Percentiles rank a stretch among this genome's conserved stretches.
Evolutionary conservation across 1,140 invertebrate species (phyloP).

Genomic region (Lanistes nyassanus): DNA sequence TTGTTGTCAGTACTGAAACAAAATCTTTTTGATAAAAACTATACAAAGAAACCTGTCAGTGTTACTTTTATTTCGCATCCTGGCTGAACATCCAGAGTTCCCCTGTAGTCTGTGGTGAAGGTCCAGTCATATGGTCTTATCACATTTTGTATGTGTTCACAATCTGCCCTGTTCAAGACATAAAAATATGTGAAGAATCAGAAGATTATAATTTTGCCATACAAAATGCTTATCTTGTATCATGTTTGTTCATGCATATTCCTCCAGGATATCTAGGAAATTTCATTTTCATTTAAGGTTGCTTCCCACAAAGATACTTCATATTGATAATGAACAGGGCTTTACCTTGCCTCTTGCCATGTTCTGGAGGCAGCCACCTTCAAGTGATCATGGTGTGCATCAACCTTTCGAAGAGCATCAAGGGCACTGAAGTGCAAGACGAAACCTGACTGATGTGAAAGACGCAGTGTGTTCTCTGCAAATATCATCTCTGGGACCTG

Average conservation of each 20-base stretch:
- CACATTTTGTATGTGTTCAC: constrained; percentile 78
- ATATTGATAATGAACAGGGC: not conserved
- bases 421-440: constrained; percentile 87
- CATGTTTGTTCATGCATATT: not conserved
- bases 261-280: too few species aligned
- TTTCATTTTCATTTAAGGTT: too few species aligned
- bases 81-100: constrained; percentile 75
- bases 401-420: constrained; percentile 87
- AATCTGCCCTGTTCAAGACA: constrained; percentile 54
- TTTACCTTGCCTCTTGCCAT: constrained; percentile 83
- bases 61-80: constrained; percentile 33
- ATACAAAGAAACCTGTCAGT: too few species aligned
- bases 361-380: constrained; percentile 85
- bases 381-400: constrained; percentile 72
- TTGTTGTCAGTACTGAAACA: too few species aligned
- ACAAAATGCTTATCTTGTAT: not conserved
- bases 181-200: too few species aligned
- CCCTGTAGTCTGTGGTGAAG: constrained; percentile 93
- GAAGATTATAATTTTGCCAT: too few species aligned
- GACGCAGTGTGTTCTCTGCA: constrained; percentile 67
- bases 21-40: too few species aligned
- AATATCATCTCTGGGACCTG: constrained; percentile 99
- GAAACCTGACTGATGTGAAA: constrained; percentile 72
- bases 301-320: too few species aligned
- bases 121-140: constrained; percentile 97